Conservation (phyloP, 1,140 invertebrate genomes). For the Trichomalopsis sarcophagae region DNA sequence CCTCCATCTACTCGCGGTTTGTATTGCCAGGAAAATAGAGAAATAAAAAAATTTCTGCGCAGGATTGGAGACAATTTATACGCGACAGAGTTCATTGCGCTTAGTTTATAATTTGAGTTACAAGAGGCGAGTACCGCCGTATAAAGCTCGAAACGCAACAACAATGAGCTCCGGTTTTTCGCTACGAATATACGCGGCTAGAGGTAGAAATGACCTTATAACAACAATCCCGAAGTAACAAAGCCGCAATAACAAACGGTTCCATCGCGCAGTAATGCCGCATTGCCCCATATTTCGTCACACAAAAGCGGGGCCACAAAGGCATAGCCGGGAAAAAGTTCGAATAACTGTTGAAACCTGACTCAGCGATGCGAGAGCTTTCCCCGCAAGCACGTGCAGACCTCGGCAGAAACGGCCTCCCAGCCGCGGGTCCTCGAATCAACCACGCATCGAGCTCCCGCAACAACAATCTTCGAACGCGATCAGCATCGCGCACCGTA, state of each 20-base stretch:
- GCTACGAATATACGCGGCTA: background rate
- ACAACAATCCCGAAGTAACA: background rate
- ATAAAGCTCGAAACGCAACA: background rate
- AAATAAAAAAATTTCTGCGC: background rate
- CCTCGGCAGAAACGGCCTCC: too few species aligned
- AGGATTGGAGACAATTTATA: too few species aligned
- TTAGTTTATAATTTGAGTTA: too few species aligned
- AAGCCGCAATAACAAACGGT: background rate
- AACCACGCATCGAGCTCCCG: background rate
- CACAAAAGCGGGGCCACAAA: background rate
- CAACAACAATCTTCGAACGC: background rate
- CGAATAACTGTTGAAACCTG: background rate
- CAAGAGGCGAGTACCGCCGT: too few species aligned
- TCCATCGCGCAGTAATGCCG: background rate
- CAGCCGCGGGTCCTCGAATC: background rate
- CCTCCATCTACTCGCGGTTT: slow-evolving; percentile 11
- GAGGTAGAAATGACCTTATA: background rate
- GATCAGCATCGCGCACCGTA: background rate
- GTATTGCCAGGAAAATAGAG: background rate
- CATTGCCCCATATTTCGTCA: background rate
- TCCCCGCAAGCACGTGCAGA: background rate
- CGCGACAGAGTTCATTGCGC: too few species aligned
- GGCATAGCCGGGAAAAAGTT: background rate
- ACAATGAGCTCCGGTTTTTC: background rate
- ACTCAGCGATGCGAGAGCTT: background rate